These are phyloP conservation scores for Eulemur macaco DNA, from an alignment of 2,113 vertebrate genomes.

Conservation along the genomic window DNA sequence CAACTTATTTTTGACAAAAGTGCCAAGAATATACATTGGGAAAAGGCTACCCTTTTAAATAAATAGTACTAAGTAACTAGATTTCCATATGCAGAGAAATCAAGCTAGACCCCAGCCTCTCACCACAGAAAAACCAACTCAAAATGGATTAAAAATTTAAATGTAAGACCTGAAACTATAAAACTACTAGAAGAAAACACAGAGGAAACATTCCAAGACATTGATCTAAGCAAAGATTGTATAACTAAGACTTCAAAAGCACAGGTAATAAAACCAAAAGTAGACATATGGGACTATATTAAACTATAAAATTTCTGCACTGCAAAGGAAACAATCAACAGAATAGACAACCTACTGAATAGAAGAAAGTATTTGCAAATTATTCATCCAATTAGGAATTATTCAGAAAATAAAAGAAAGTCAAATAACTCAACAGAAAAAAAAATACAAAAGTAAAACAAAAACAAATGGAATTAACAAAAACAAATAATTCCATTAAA, in stretches of 20 bases:
- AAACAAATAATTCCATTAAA: not conserved
- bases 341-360: not conserved
- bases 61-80: not conserved
- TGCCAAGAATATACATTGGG: no score
- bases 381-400: not conserved
- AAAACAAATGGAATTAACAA: not conserved
- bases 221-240: not conserved
- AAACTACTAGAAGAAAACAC: not conserved
- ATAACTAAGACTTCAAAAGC: not conserved
- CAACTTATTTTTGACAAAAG: not conserved
- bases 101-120: not conserved
- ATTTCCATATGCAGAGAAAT: not conserved
- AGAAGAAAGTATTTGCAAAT: not conserved
- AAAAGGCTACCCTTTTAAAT: not conserved
- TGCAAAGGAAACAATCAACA: not conserved
- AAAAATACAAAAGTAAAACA: no score
- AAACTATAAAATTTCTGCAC: not conserved
- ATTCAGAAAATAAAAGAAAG: not conserved
- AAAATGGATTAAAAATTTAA: not conserved
- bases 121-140: not conserved
- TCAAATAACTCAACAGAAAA: not conserved
- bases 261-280: not conserved
- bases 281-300: not conserved
- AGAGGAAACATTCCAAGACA: not conserved
- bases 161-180: not conserved